Conservation (phyloP, 2,888 invertebrate genomes). For the Criorhina ranunculi region DNA sequence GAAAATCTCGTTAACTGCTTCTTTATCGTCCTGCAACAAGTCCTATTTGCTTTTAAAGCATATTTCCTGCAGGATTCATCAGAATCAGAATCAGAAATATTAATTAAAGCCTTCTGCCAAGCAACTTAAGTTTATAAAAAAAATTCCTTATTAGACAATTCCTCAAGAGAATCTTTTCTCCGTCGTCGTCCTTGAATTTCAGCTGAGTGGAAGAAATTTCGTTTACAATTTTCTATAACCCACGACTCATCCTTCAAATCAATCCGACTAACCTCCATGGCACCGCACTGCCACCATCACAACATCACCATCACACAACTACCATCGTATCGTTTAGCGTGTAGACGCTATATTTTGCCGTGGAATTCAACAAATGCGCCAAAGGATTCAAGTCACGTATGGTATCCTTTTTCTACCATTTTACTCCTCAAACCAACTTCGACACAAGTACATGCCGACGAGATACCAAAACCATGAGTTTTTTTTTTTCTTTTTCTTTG, state of each 20-base stretch:
- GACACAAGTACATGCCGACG: not conserved
- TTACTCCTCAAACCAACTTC: not conserved
- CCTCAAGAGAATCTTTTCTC: not conserved
- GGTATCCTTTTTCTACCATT: slow-evolving; percentile 28
- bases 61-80: not conserved
- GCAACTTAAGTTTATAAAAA: not conserved
- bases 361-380: slow-evolving; percentile 12
- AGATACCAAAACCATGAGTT: not conserved
- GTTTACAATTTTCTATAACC: not conserved
- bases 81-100: too few species aligned
- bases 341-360: slow-evolving; percentile 13
- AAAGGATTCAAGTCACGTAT: slow-evolving; percentile 49
- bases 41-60: too few species aligned
- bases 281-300: not conserved
- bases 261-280: not conserved
- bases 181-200: slow-evolving; percentile 7
- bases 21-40: too few species aligned
- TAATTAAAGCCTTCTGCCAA: not conserved
- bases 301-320: not conserved
- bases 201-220: not conserved
- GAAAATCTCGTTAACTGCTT: too few species aligned
- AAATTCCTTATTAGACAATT: not conserved
- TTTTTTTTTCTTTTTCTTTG: too few species aligned
- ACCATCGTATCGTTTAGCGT: not conserved
- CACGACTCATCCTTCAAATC: slow-evolving; percentile 18